phyloP scores from a whole-genome alignment of 2,113 vertebrate genomes.

The Nerophis lumbriciformis region DNA sequence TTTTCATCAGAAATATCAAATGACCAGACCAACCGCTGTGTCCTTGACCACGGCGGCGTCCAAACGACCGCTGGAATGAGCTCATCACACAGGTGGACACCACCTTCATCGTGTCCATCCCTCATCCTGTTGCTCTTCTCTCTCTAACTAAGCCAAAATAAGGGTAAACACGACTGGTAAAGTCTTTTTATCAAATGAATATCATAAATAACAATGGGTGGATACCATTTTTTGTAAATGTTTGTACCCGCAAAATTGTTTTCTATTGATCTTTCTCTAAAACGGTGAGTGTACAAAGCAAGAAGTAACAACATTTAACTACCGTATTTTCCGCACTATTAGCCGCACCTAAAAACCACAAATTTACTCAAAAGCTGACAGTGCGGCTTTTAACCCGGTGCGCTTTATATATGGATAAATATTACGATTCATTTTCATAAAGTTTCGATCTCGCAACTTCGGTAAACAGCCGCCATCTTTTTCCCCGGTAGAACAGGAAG shows the following conservation, averaged over 20 bases:
- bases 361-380: too few species aligned
- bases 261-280: conserved; percentile 8
- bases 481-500: too few species aligned
- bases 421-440: too few species aligned
- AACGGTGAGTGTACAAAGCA: conserved; percentile 15
- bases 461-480: too few species aligned
- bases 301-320: too few species aligned
- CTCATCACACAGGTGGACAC: conserved; percentile 29
- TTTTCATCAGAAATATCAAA: conserved; percentile 49
- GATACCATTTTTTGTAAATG: neutral
- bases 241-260: neutral
- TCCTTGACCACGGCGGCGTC: conserved; percentile 41
- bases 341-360: too few species aligned
- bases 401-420: too few species aligned
- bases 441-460: too few species aligned
- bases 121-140: neutral
- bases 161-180: conserved; percentile 14
- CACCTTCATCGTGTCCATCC: conserved; percentile 31
- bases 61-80: conserved; percentile 46
- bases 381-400: too few species aligned
- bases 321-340: too few species aligned
- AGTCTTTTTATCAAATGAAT: neutral
- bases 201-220: neutral
- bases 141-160: neutral
- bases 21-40: conserved; percentile 6